Base-by-base conservation (phyloP, 2,888 invertebrate species). In the Heliconius erato region DNA sequence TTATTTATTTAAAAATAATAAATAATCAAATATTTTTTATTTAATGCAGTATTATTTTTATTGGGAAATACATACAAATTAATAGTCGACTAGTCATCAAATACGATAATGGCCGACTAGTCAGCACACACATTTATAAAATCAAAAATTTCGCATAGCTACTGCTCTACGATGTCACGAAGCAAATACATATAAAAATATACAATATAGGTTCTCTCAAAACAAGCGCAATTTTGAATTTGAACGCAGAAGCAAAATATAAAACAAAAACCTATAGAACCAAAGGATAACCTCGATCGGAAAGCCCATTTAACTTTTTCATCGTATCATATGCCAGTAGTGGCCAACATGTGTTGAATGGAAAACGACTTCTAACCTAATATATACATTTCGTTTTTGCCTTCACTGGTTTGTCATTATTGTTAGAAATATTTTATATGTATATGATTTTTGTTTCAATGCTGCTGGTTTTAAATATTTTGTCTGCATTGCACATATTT, bases 271-370 rank as follows among this genome's bases (percentile, higher is more conserved):
- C 49, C 49, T 78, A 78, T 49, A 23, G 63, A 16, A 63, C 78
- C 78, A 78, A 67, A 67, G 78, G 26, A 68, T 68, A 78, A 78
- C 78, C 49, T 78, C 78, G 78, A 78, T 78, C 78, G 49, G 23
- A 68, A 78, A 78, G 49, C 78, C 78, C 78, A 78, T 78, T 78
- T 78, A 78, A 78, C 78, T 78, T 78, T 78, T 78, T 78, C 67
- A 78, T 78, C 68, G 78, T 78, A 78, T 68, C 78, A 68, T 68
- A 26, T 44, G 65, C 44, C 7, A 54, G 54, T 59, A 76, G 54
- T 65, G 77, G 65, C 67, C 65, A 68, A 78, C 78, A 78, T 78
- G 63, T 76, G 44, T 32, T 68, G 68, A 68, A 78, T 68, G 68
- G 68, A 68, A 68, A 78, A 78, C 68, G 65, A 78, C 40, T 78